These are phyloP conservation scores for Dysmachus trigonus DNA, from an alignment of 2,888 invertebrate species.

Conservation along the genomic window DNA sequence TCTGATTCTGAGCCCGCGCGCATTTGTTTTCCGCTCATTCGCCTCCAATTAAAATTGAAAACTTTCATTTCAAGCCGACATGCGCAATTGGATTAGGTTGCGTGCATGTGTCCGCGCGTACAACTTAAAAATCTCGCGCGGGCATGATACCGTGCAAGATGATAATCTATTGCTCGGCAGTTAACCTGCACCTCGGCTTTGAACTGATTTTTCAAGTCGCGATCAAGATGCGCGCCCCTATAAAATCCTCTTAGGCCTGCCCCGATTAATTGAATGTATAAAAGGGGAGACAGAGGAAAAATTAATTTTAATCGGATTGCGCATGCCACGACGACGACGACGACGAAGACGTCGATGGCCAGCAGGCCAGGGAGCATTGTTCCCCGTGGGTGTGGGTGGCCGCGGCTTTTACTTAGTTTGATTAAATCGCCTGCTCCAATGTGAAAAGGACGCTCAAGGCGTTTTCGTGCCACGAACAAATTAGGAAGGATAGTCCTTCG, in stretches of 20 bases:
- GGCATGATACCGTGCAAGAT: neutral
- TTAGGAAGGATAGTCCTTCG: constrained; percentile 18
- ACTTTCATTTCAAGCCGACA: constrained; percentile 17
- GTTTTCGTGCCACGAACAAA: constrained; percentile 20
- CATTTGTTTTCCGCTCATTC: neutral
- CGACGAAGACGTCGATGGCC: too few relatives aligned
- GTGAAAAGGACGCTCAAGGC: neutral
- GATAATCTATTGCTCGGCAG: neutral
- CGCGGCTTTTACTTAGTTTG: neutral
- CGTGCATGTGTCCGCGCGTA: constrained; percentile 19
- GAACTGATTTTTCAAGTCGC: constrained; percentile 3
- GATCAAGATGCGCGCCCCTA: neutral
- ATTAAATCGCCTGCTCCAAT: neutral
- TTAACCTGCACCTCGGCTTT: neutral
- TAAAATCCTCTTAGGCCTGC: neutral
- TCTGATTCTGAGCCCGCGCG: too few relatives aligned
- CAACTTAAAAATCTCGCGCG: neutral
- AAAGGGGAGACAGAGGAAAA: neutral
- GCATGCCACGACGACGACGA: constrained; percentile 4
- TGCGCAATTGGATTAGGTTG: constrained; percentile 13
- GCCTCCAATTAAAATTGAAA: constrained; percentile 31
- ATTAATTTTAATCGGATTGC: constrained; percentile 32
- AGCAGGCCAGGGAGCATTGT: constrained; percentile 7
- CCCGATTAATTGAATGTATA: constrained; percentile 12
- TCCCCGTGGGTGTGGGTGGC: constrained; percentile 7